A percentile compares a stretch with the other conserved stretches of the same genome.
These are phyloP conservation scores for Spodoptera picta DNA, from an alignment of 2,888 invertebrate genomes.

Conservation along the genomic window DNA sequence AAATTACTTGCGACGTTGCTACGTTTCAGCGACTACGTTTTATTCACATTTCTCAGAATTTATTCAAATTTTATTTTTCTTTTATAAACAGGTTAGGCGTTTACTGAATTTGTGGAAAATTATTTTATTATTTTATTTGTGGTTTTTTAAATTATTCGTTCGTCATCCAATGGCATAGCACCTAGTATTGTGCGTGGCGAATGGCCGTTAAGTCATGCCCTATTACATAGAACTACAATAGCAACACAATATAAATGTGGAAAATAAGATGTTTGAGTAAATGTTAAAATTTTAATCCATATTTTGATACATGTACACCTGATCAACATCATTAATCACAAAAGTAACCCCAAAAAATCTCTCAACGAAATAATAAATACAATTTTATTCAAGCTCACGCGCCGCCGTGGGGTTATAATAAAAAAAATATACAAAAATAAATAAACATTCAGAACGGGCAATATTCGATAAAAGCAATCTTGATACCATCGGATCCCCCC, in stretches of 20 bases:
- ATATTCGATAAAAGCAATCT: slow-evolving; percentile 82
- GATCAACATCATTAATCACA: too few relatives aligned
- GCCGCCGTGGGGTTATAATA: slow-evolving; percentile 17
- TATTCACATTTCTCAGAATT: slow-evolving; percentile 21
- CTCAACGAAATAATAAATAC: slow-evolving; percentile 3
- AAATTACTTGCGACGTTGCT: slow-evolving; percentile 41
- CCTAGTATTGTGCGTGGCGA: too few relatives aligned
- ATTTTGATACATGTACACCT: too few relatives aligned
- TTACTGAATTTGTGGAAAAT: background rate
- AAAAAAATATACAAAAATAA: slow-evolving; percentile 45
- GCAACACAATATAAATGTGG: too few relatives aligned
- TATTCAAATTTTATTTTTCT: slow-evolving; percentile 4
- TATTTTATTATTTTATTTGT: too few relatives aligned
- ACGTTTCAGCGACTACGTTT: slow-evolving; percentile 13
- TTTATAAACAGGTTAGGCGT: background rate
- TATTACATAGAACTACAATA: too few relatives aligned
- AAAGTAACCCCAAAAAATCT: background rate
- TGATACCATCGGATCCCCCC: slow-evolving; percentile 70
- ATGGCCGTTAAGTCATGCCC: too few relatives aligned
- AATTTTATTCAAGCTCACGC: slow-evolving; percentile 40
- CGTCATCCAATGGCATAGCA: too few relatives aligned
- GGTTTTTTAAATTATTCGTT: too few relatives aligned
- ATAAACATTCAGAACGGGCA: slow-evolving; percentile 53
- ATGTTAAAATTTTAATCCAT: too few relatives aligned
- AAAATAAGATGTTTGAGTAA: too few relatives aligned